Evolutionary conservation across 2,113 vertebrate genomes (phyloP).

Genomic region (Tiliqua scincoides): DNA sequence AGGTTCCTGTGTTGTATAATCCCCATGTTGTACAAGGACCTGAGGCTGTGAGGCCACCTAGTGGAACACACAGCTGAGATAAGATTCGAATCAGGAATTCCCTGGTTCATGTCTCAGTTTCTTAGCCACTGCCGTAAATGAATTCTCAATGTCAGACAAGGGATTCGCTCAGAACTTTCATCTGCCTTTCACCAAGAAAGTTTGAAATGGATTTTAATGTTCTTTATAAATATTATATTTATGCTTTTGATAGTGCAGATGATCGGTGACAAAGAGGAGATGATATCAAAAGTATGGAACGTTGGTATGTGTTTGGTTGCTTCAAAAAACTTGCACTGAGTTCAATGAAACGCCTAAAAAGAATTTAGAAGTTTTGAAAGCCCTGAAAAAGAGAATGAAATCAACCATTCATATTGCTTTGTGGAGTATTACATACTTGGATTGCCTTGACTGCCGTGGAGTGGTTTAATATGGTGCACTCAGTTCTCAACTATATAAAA

Average conservation of each 20-base stretch:
- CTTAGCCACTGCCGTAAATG: not conserved
- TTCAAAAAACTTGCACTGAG: not conserved
- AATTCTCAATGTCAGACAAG: not conserved
- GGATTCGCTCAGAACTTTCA: not conserved
- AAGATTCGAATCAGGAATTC: not conserved
- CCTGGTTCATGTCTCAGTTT: not conserved
- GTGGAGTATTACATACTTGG: too few species aligned
- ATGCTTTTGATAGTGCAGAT: too few species aligned
- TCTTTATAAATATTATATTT: not conserved
- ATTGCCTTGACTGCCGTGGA: not conserved
- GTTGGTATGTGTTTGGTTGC: too few species aligned
- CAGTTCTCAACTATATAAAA: not conserved
- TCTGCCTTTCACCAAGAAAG: not conserved
- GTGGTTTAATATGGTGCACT: not conserved
- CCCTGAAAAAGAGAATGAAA: not conserved
- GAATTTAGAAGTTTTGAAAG: not conserved
- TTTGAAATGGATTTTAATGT: not conserved
- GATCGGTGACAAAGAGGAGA: not conserved
- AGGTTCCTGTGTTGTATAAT: too few species aligned
- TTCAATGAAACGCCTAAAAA: not conserved
- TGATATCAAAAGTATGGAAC: not conserved
- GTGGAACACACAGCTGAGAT: not conserved
- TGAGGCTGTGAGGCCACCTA: not conserved
- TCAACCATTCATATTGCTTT: not conserved
- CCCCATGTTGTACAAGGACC: not conserved